Base-by-base conservation (phyloP, 1,140 invertebrate genomes). In the Drosophila rhopaloa region DNA sequence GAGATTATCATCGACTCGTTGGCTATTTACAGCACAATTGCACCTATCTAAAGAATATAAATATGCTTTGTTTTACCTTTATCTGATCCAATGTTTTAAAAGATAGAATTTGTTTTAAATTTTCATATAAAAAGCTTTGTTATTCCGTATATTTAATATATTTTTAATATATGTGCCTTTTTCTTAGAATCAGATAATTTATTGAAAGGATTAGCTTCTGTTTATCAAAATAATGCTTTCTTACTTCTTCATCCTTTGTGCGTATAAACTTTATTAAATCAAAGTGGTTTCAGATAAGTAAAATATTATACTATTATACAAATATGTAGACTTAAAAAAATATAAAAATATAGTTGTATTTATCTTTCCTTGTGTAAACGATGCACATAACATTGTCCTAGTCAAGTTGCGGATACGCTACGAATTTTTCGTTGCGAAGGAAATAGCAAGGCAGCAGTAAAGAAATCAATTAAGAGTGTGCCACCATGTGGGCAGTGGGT, bases 381-480 rank as follows among this genome's bases (percentile, higher is more conserved):
- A 65, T 54, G 68, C 40, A 59, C 73, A 51, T 65, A 79, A 72
- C 60, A 73, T 67, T 88, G 58, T 66, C 35, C 41, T 73, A 62
- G 32, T 41, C 59, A 63, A 40, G 40, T 41, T 57, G n/a, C 27
- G 50, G 5, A 53, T 41, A 14, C 13, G 41, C 14, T 54, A 53
- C 57, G 54, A 8, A 43, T 60, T 77, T 67, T 81, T 47, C 54
- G 50, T 37, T 62, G 46, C 50, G 50, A 35, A 47, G 37, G 51
- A 29, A 54, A 60, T 14, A 14, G 38, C 14, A 38, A 54, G 48
- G 24, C 43, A 66, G 50, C 59, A 71, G 71, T 44, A 67, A 70
- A 62, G 63, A 88, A 89, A 88, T 88, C 84, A 88, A 88, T 88
- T 88, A 89, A 89, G 79, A 67, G 57, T 65, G 55, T 58, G 58